Evolutionary conservation across 2,797 vertebrate species (phyloP), one percentile per base, ranked within the genome.

Genomic region (Staurois parvus): DNA sequence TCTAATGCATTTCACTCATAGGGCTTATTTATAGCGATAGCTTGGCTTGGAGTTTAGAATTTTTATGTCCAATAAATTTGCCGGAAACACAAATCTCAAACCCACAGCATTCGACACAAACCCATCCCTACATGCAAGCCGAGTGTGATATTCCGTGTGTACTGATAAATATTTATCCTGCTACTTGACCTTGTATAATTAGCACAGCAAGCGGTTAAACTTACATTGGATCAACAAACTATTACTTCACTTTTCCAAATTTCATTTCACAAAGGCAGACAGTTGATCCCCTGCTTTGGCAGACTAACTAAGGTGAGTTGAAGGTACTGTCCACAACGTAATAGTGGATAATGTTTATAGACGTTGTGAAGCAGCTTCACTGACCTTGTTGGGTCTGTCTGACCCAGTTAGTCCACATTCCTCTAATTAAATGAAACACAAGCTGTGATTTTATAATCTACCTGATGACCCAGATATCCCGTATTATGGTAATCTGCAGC

Each of bases 101-200:
- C 34, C 34, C 6, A 8, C 34, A 37, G 34, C 32, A 34, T 34
- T 34, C 6, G 32, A 3, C 32, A 34, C 32, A 34, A 3, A 34
- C 3, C 32, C 32, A 34, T 34, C 32, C 32, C 32, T 34, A 34
- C 32, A 34, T n/a, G n/a, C n/a, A n/a, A n/a, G n/a, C 32, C 6
- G 3, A 37, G 6, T 8, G 6, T 8, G 5, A 37, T 37, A 67
- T 77, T 42, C 28, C 19, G 0, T 9, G 32, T 77, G 17, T 45
- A 67, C 8, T 78, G 76, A 78, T 78, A 34, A 40, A 67, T 78
- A 42, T 67, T 17, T 45, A 40, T 70, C 15, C 28, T 32, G 73
- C 40, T 37, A 69, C 42, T 37, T 84, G 45, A 84, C 73, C 73
- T 76, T 68, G 28, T 4, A 69, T 45, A 29, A 42, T 48, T 32